phyloP scores from a whole-genome alignment of 1,140 invertebrate species.

The Tetramorium parvispinum region DNA sequence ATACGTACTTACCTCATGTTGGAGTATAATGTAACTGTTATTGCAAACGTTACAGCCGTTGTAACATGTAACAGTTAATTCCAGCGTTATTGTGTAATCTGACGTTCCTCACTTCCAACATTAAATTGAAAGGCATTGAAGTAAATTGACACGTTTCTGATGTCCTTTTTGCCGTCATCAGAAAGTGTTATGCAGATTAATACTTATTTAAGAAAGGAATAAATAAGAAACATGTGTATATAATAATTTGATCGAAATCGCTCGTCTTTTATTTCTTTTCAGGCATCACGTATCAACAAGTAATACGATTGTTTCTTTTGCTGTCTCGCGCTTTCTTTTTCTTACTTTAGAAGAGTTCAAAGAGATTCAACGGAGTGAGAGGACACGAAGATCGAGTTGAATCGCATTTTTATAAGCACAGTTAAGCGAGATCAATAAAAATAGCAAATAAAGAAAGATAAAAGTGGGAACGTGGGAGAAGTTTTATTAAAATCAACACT shows the following conservation, averaged over 20 bases:
- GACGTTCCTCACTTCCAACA: not conserved
- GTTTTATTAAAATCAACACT: constrained; percentile 22
- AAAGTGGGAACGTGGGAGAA: not conserved
- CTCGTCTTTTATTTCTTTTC: not conserved
- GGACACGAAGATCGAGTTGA: constrained; percentile 2
- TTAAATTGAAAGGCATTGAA: not conserved
- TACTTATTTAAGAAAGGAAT: not conserved
- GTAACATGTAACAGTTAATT: not conserved
- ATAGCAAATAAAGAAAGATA: constrained; percentile 17
- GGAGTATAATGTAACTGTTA: constrained; percentile 16
- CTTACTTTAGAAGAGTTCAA: not conserved
- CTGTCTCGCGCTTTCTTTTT: not conserved
- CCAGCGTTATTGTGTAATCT: not conserved
- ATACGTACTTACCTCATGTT: not conserved
- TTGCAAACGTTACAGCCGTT: not conserved
- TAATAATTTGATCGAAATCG: constrained; percentile 2
- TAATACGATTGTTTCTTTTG: not conserved
- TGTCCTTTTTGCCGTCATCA: not conserved
- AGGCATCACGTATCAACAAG: not conserved
- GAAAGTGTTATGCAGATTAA: not conserved
- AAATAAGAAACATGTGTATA: not conserved
- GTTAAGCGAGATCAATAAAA: constrained; percentile 65
- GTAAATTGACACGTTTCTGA: not conserved
- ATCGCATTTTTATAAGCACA: constrained; percentile 38
- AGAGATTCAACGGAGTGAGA: constrained; percentile 10